Conservation (phyloP, 2,113 vertebrate species). For the Cheirogaleus medius region DNA sequence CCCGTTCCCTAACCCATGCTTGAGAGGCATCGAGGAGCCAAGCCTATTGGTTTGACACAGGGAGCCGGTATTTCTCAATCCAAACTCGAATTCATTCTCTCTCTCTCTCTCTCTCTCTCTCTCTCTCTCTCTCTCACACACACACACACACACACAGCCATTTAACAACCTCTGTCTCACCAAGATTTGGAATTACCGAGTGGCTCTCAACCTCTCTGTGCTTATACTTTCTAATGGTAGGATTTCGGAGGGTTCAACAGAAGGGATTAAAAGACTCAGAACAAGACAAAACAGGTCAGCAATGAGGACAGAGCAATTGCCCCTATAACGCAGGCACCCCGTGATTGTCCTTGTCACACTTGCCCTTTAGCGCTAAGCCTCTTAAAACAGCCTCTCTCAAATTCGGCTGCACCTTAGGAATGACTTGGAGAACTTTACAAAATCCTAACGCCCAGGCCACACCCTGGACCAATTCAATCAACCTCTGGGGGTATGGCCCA, state of each 20-base stretch:
- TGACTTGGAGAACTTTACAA: background rate
- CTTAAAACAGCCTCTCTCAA: background rate
- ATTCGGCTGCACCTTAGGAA: background rate
- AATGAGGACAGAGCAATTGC: no score
- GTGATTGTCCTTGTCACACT: background rate
- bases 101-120: background rate
- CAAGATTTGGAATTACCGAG: background rate
- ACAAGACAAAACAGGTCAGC: no score
- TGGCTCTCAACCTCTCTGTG: background rate
- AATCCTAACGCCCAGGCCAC: background rate
- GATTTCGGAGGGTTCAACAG: background rate
- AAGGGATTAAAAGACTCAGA: background rate
- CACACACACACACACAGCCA: no score
- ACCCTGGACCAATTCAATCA: background rate
- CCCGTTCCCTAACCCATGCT: no score
- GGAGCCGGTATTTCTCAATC: background rate
- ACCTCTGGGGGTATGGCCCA: background rate
- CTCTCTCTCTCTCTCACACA: background rate
- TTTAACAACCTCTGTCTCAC: background rate
- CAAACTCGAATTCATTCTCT: background rate
- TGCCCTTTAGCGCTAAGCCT: background rate
- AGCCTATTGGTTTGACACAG: background rate
- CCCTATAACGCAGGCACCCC: background rate
- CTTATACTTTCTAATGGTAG: background rate
- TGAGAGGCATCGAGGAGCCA: background rate